Percentiles rank a stretch among this genome's conserved stretches.
phyloP scores from a whole-genome alignment of 2,888 invertebrate species.

The Drosophila ustulata region DNA sequence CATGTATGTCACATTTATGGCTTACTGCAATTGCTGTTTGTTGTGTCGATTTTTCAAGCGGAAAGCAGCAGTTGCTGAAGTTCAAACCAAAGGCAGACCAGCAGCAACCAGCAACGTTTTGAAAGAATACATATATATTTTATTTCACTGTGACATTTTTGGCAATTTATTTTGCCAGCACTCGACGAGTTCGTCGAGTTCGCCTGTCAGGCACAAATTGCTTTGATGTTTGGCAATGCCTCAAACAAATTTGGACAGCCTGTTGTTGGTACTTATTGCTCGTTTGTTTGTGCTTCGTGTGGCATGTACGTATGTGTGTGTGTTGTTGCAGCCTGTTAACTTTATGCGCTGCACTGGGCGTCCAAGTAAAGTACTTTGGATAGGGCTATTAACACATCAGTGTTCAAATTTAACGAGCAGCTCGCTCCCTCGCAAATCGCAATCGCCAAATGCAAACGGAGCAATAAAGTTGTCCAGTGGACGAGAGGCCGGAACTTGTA shows the following conservation, averaged over 20 bases:
- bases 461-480: slow-evolving; percentile 39
- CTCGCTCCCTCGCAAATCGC: slow-evolving; percentile 19
- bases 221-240: slow-evolving; percentile 77
- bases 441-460: slow-evolving; percentile 30
- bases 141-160: slow-evolving; percentile 66
- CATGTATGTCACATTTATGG: slow-evolving; percentile 40
- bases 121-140: slow-evolving; percentile 53
- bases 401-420: slow-evolving; percentile 77
- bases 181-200: slow-evolving; percentile 21
- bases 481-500: slow-evolving; percentile 65
- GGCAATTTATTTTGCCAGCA: slow-evolving; percentile 64
- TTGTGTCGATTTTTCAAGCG: slow-evolving; percentile 34
- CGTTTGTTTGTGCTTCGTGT: slow-evolving; percentile 7
- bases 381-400: slow-evolving; percentile 74
- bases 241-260: slow-evolving; percentile 65
- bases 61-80: slow-evolving; percentile 24
- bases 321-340: slow-evolving; percentile 25
- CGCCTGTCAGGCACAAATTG: slow-evolving; percentile 61
- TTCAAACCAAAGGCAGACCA: slow-evolving; percentile 12
- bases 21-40: slow-evolving; percentile 48
- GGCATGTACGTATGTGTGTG: neutral
- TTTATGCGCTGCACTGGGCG: slow-evolving; percentile 46
- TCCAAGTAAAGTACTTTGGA: slow-evolving; percentile 15
- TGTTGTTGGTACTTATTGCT: slow-evolving; percentile 17
- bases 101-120: slow-evolving; percentile 28